Evolutionary conservation across 2,888 invertebrate species (phyloP).

Genomic region (Tetragonisca angustula): DNA sequence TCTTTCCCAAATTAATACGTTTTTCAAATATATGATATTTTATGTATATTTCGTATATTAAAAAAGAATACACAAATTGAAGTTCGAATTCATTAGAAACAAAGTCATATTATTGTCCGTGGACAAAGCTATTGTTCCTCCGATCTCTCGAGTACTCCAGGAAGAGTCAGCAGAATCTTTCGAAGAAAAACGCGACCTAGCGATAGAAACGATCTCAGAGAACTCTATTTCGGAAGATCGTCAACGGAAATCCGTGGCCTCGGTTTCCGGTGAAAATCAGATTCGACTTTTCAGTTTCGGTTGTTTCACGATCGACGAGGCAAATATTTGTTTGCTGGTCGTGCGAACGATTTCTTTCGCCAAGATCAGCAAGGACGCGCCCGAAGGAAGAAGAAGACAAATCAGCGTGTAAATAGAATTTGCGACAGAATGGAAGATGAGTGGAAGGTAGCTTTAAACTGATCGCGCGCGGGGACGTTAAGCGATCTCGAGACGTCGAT

Average conservation of each 20-base stretch:
- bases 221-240: slow-evolving; percentile 57
- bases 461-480: neutral
- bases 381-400: slow-evolving; percentile 39
- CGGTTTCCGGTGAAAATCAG: slow-evolving; percentile 23
- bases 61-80: no score
- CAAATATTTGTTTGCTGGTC: slow-evolving; percentile 45
- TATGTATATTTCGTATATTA: no score
- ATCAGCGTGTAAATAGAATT: slow-evolving; percentile 41
- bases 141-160: slow-evolving; percentile 64
- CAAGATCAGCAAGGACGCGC: neutral
- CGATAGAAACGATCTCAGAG: slow-evolving; percentile 59
- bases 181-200: slow-evolving; percentile 63
- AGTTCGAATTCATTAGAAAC: slow-evolving; percentile 1
- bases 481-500: slow-evolving; percentile 20
- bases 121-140: slow-evolving; percentile 62
- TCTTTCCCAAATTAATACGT: no score
- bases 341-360: slow-evolving; percentile 3
- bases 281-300: slow-evolving; percentile 21
- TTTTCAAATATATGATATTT: no score
- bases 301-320: slow-evolving; percentile 39
- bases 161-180: slow-evolving; percentile 74
- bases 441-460: slow-evolving; percentile 18
- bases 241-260: neutral
- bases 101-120: slow-evolving; percentile 57
- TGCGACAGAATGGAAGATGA: slow-evolving; percentile 23